phyloP scores from a whole-genome alignment of 2,113 vertebrate genomes.

The Gobius niger region DNA sequence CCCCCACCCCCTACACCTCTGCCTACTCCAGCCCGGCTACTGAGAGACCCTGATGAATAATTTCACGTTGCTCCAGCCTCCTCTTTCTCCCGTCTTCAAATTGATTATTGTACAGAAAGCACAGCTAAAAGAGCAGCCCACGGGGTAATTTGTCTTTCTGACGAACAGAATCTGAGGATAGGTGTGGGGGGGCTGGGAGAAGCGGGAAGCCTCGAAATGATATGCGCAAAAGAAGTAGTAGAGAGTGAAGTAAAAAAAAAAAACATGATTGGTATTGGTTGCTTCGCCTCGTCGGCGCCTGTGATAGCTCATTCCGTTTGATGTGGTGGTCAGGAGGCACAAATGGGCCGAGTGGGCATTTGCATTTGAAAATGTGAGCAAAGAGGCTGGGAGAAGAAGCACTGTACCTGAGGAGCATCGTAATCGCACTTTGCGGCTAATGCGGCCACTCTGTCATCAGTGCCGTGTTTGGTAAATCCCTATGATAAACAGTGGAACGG shows the following conservation, averaged over 20 bases:
- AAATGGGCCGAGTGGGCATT: slow-evolving; percentile 46
- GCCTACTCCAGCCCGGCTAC: slow-evolving; percentile 17
- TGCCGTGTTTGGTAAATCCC: slow-evolving; percentile 29
- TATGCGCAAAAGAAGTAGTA: slow-evolving; percentile 45
- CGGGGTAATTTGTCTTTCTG: slow-evolving; percentile 74
- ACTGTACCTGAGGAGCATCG: slow-evolving; percentile 37
- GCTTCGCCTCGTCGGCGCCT: slow-evolving; percentile 41
- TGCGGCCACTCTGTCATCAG: slow-evolving; percentile 29
- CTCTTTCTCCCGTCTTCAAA: slow-evolving; percentile 67
- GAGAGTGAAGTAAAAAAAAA: slow-evolving; percentile 25
- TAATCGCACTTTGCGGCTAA: slow-evolving; percentile 46
- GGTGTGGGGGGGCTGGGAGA: slow-evolving; percentile 40
- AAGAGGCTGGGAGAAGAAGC: slow-evolving; percentile 23
- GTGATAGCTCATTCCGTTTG: slow-evolving; percentile 75
- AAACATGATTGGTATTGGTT: slow-evolving; percentile 56
- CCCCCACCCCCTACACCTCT: slow-evolving; percentile 32
- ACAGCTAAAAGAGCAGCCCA: slow-evolving; percentile 66
- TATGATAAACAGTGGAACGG: slow-evolving; percentile 41
- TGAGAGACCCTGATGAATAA: slow-evolving; percentile 75
- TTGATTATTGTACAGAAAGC: slow-evolving; percentile 77
- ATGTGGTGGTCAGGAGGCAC: slow-evolving; percentile 67
- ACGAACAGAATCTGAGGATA: slow-evolving; percentile 45
- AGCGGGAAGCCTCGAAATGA: slow-evolving; percentile 31
- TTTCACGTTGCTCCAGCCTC: slow-evolving; percentile 72
- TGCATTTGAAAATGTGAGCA: slow-evolving; percentile 45